Evolutionary conservation across 2,113 vertebrate genomes (phyloP), one percentile per base, ranked within the genome.

Genomic region (Aspidoscelis tigris): DNA sequence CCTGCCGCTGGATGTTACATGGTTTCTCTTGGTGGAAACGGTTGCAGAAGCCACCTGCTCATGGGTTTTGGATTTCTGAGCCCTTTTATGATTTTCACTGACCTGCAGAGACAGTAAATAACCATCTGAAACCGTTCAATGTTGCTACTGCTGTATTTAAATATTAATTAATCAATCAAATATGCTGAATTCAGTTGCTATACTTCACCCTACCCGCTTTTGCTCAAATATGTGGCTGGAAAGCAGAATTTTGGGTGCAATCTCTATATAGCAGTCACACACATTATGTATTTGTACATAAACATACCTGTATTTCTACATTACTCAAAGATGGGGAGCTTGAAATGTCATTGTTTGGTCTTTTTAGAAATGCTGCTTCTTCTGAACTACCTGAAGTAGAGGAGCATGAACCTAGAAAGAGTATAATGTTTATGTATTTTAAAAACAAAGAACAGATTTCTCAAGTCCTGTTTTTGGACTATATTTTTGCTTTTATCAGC

Each of bases 231-330:
- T 4, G 10, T 39, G 44, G 47, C 21, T 82, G 4, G n/a, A 64
- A 24, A 53, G 55, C n/a, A 26, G 2, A 14, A 73, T 11, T 70
- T 83, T 39, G 26, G 82, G 16, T 10, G 39, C 14, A 1, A 16
- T 78, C 0, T 22, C 26, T 77, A 7, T 58, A 58, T 50, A 20
- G 76, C 82, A 85, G 76, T 3, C 24, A 50, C 71, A 61, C 7
- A 58, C 14, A 61, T 61, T 33, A 24, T 64, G 75, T 5, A 64
- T 1, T 81, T 26, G 41, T 50, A 39, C 2, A 33, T 70, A 58
- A 84, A 72, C 84, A 83, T 92, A 95, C 89, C 89, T 89, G 89
- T 4, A 2, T 72, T 86, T 79, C 71, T 22, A 66, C 16, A 12
- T 53, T 87, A 26, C 73, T 83, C 76, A 74, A 87, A 47, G 39